phyloP scores from a whole-genome alignment of 2,113 vertebrate genomes.

The Dicentrarchus labrax region DNA sequence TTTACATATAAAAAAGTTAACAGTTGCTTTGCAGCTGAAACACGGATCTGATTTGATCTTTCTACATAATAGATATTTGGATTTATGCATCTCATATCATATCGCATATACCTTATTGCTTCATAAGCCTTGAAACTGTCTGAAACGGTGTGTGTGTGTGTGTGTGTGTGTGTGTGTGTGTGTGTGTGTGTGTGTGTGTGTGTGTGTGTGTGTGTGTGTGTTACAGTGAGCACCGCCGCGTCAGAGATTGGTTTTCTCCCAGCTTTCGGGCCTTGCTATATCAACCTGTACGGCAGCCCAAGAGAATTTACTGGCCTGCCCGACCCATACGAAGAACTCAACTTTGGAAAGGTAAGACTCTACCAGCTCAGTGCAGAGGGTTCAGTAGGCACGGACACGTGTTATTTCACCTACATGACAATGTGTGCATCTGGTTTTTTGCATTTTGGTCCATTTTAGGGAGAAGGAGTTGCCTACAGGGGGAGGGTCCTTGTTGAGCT shows the following conservation, averaged over 20 bases:
- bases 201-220: slow-evolving; percentile 9
- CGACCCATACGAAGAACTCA: slow-evolving; percentile 95
- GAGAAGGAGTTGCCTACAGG: slow-evolving; percentile 95
- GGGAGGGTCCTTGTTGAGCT: slow-evolving; percentile 94
- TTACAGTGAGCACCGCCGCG: slow-evolving; percentile 85
- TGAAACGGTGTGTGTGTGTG: neutral
- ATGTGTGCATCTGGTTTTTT: neutral
- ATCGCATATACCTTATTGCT: neutral
- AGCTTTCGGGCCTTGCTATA: slow-evolving; percentile 95
- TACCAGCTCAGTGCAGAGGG: neutral
- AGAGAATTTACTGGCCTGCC: slow-evolving; percentile 93
- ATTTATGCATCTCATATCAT: neutral
- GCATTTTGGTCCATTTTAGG: slow-evolving; percentile 80
- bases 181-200: slow-evolving; percentile 29
- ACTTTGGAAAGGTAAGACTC: slow-evolving; percentile 90
- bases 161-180: slow-evolving; percentile 40
- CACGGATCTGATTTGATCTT: too few species aligned
- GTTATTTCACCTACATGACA: neutral
- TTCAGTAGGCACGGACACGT: neutral
- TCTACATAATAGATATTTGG: neutral
- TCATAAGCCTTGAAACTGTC: neutral
- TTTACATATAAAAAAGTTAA: neutral
- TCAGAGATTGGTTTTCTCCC: slow-evolving; percentile 94
- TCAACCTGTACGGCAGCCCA: slow-evolving; percentile 96
- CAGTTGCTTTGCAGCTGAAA: neutral